A percentile compares a stretch with the other conserved stretches of the same genome.
phyloP scores from a whole-genome alignment of 2,888 invertebrate species.

The Cylindroiulus punctatus region DNA sequence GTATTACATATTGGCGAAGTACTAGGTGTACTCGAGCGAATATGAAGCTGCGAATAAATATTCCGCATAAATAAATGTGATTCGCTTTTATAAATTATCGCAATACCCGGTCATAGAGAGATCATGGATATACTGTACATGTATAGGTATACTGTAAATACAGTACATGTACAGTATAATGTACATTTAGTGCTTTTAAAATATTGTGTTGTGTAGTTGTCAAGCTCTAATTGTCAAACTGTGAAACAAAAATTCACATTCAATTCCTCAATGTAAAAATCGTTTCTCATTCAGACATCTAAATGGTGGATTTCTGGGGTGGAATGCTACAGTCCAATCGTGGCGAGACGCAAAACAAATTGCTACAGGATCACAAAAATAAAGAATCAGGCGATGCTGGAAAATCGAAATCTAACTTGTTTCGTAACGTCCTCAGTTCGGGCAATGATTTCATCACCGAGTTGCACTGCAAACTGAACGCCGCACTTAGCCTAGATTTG shows the following conservation, averaged over 20 bases:
- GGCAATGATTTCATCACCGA: slow-evolving; percentile 69
- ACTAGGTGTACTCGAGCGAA: too few species aligned
- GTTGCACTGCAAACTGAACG: slow-evolving; percentile 62
- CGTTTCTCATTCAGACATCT: background rate
- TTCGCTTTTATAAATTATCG: too few species aligned
- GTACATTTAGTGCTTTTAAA: too few species aligned
- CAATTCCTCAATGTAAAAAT: background rate
- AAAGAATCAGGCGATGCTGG: background rate
- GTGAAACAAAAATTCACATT: too few species aligned
- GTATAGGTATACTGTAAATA: too few species aligned
- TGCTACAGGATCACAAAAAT: slow-evolving; percentile 44
- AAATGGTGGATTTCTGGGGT: slow-evolving; percentile 59
- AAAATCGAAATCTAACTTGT: slow-evolving; percentile 63
- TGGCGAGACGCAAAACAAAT: background rate
- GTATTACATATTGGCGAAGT: background rate
- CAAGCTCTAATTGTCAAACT: too few species aligned
- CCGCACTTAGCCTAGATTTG: slow-evolving; percentile 60
- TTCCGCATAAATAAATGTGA: too few species aligned
- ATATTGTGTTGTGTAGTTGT: too few species aligned
- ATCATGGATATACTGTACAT: too few species aligned
- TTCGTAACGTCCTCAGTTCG: slow-evolving; percentile 69
- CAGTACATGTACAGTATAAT: too few species aligned
- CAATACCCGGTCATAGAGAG: too few species aligned
- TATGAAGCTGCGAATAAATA: too few species aligned
- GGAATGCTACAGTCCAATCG: slow-evolving; percentile 56